Percentiles rank a stretch among this genome's conserved stretches.
These are phyloP conservation scores for Porites divaricata DNA, from an alignment of 92 coral and sea anemone genomes.

Conservation along the genomic window DNA sequence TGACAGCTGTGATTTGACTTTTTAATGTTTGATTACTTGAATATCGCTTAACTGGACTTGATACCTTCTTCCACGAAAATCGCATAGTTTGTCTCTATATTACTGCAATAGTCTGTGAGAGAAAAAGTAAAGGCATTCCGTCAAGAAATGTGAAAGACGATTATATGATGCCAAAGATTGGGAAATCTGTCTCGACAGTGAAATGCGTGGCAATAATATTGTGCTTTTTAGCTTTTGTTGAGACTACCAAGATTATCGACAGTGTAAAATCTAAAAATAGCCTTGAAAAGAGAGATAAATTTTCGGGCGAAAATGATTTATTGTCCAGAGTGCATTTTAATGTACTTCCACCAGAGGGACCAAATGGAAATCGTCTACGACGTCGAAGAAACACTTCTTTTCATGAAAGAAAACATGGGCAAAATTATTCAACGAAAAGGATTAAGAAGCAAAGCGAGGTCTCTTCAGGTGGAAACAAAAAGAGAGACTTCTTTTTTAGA, in stretches of 20 bases:
- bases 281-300: background rate
- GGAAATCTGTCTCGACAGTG: background rate
- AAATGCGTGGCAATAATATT: background rate
- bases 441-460: background rate
- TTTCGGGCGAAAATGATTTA: background rate
- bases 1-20: background rate
- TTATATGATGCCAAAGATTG: constrained; percentile 1
- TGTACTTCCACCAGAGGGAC: background rate
- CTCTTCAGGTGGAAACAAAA: background rate
- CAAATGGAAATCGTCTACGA: background rate
- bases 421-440: background rate
- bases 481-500: constrained; percentile 35
- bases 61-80: background rate
- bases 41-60: background rate
- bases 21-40: constrained; percentile 28
- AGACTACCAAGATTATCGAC: background rate
- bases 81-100: no score
- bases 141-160: background rate
- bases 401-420: background rate
- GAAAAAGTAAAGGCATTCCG: background rate
- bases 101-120: background rate
- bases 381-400: background rate
- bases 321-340: background rate
- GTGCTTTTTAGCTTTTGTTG: constrained; percentile 19
- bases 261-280: background rate